A percentile compares a stretch with the other conserved stretches of the same genome.
Conservation (phyloP, 2,797 vertebrate genomes). For the Rhinatrema bivittatum region DNA sequence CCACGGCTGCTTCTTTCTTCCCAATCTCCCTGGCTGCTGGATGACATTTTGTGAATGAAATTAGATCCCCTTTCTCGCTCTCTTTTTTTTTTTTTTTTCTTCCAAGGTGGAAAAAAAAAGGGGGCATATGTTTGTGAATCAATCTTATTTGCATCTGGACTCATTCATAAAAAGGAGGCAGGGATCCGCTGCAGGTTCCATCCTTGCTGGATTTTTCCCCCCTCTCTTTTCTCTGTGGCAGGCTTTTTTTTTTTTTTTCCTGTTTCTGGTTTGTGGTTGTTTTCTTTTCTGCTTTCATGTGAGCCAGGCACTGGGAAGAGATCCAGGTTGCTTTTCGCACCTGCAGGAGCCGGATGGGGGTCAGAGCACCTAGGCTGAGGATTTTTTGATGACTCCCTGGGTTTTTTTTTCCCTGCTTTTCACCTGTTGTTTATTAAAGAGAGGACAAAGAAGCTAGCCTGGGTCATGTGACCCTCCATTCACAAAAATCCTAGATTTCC, state of each 20-base stretch:
- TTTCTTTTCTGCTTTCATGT: neutral
- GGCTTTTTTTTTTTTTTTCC: neutral
- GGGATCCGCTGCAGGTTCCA: slow-evolving; percentile 3
- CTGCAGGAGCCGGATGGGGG: neutral
- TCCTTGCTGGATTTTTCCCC: slow-evolving; percentile 7
- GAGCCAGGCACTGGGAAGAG: neutral
- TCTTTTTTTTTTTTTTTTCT: neutral
- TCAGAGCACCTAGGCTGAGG: slow-evolving; percentile 20
- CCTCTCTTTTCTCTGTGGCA: slow-evolving; percentile 1
- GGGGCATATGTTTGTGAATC: slow-evolving; percentile 26
- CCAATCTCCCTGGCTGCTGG: too few species aligned
- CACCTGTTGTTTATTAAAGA: slow-evolving; percentile 49
- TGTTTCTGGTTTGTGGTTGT: neutral
- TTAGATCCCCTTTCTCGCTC: neutral
- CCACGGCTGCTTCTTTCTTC: neutral
- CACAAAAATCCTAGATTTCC: slow-evolving; percentile 49
- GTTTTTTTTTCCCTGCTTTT: slow-evolving; percentile 23
- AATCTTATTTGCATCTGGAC: slow-evolving; percentile 21
- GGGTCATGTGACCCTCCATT: slow-evolving; percentile 56
- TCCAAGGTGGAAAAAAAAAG: neutral
- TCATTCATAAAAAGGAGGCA: slow-evolving; percentile 31
- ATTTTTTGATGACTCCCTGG: slow-evolving; percentile 16
- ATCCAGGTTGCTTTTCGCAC: neutral
- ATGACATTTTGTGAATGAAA: slow-evolving; percentile 18
- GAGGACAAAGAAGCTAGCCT: slow-evolving; percentile 48